Base-by-base conservation (phyloP, 1,140 invertebrate genomes). In the Drosophila setifemur region DNA sequence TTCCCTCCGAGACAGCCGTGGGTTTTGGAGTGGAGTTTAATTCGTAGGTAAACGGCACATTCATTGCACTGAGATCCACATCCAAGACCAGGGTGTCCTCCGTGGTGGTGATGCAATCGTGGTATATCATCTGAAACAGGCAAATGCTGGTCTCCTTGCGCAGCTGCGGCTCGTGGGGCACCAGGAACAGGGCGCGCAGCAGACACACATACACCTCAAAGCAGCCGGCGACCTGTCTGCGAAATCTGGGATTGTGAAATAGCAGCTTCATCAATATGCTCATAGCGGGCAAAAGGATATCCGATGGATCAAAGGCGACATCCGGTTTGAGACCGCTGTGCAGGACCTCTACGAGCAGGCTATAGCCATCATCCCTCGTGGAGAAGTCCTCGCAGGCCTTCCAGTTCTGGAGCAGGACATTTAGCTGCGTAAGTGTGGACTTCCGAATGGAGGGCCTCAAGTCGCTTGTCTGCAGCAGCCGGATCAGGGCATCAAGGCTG, bases 401-500 rank as follows among this genome's bases (percentile, higher is more conserved):
- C 78, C 81, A 83, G 28, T 85, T 82, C 3, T 73, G 74, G 0
- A 87, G 43, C 25, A 90, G 9, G 1, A 88, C 70, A 64, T 90
- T 90, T 1, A 90, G 21, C 42, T 90, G 89, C n/a, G 63, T 45
- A 3, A 90, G 37, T 0, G 81, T 73, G 0, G 89, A 89, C 40
- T 87, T 88, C 2, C 77, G 68, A 21, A 89, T 86, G 4, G 39
- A 21, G 0, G 72, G 60, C 8, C 70, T 76, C 4, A 89, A 11
- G n/a, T 87, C 79, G 2, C 45, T 33, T 3, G 77, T 66, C 1
- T 67, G 14, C 8, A 90, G 42, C 11, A 90, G 43, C 2, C 73
- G 61, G 2, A 88, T 1, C 14, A 90, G 29, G 8, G 70, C 58
- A 0, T 70, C 40, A 16, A 89, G 25, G 9, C 45, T 75, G n/a